Evolutionary conservation across 2,113 vertebrate species (phyloP).

Genomic region (Crotophaga sulcirostris): DNA sequence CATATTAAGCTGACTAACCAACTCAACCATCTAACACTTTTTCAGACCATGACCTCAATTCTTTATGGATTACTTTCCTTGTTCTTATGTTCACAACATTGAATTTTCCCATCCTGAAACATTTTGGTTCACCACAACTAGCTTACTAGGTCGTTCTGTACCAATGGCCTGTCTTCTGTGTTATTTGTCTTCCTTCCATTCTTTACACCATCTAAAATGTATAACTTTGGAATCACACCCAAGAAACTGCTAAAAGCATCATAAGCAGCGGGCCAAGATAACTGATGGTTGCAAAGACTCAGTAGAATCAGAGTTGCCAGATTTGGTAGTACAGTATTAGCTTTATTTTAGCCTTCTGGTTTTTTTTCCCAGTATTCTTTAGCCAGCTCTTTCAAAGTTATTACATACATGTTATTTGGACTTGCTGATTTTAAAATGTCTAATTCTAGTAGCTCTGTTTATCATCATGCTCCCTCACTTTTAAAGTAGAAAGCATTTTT

Average conservation of each 20-base stretch:
- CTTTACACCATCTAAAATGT: neutral
- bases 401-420: neutral
- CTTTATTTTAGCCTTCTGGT: neutral
- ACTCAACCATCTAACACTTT: constrained; percentile 26
- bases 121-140: constrained; percentile 50
- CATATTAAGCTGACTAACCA: constrained; percentile 31
- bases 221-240: neutral
- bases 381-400: neutral
- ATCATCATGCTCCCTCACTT: neutral
- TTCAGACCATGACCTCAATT: constrained; percentile 61
- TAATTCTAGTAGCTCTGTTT: neutral
- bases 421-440: neutral
- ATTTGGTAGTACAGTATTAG: neutral
- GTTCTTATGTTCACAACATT: constrained; percentile 55
- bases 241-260: neutral
- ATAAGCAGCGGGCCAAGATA: neutral
- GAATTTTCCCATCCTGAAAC: constrained; percentile 19
- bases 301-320: neutral
- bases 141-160: constrained; percentile 27
- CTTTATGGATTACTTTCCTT: constrained; percentile 56
- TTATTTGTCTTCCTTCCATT: constrained; percentile 17
- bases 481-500: neutral
- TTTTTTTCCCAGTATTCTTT: neutral
- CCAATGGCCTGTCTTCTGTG: neutral
- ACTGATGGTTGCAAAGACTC: neutral